These are phyloP conservation scores for Epinotia brunnichana DNA, from an alignment of 2,888 invertebrate genomes.

Conservation along the genomic window DNA sequence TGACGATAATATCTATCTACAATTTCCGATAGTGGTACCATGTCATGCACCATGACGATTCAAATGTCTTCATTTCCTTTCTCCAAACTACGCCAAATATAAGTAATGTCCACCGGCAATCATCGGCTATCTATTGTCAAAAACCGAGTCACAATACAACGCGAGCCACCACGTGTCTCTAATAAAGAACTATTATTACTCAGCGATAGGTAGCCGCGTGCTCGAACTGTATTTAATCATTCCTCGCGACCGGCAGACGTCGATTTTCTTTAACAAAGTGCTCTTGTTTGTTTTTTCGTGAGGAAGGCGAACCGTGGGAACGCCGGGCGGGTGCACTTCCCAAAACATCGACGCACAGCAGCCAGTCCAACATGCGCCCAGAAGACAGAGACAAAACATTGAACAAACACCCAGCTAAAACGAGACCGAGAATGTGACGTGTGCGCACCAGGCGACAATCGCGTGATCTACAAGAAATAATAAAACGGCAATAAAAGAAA, in stretches of 20 bases:
- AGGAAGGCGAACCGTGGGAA: conserved; percentile 85
- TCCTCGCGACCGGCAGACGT: conserved; percentile 82
- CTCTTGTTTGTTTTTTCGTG: conserved; percentile 84
- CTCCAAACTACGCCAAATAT: neutral
- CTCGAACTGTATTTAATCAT: conserved; percentile 84
- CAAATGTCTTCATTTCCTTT: neutral
- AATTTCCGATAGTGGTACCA: neutral
- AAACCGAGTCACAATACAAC: conserved; percentile 4
- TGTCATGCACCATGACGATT: neutral
- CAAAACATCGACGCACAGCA: conserved; percentile 84
- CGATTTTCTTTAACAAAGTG: conserved; percentile 84
- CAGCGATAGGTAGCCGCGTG: conserved; percentile 76
- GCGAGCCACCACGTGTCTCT: conserved; percentile 74
- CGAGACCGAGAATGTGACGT: conserved; percentile 72
- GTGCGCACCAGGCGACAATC: conserved; percentile 83
- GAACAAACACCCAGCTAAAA: conserved; percentile 48
- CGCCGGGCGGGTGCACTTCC: conserved; percentile 84
- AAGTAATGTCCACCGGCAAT: conserved; percentile 11
- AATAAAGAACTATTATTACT: conserved; percentile 79
- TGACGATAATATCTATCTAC: neutral
- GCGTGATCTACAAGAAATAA: conserved; percentile 85
- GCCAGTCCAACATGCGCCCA: conserved; percentile 79
- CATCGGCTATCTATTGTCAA: conserved; percentile 27
- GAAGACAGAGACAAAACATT: conserved; percentile 61
- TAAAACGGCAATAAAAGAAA: conserved; percentile 84